Base-by-base conservation (phyloP, 2,797 vertebrate species). In the Gymnodraco acuticeps region DNA sequence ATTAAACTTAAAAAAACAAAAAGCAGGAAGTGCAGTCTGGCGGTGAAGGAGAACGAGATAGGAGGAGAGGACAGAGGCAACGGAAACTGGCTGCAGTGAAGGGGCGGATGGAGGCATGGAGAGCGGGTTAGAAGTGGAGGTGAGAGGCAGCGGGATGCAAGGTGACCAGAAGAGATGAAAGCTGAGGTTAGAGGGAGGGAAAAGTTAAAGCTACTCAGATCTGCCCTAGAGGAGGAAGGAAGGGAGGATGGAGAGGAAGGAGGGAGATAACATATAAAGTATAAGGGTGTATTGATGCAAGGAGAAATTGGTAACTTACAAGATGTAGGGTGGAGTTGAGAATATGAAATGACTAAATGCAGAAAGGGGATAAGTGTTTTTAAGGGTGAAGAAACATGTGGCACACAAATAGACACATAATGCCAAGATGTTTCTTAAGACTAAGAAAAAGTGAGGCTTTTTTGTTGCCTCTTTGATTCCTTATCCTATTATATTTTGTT, bases 61-160 rank as follows among this genome's bases (percentile, higher is more conserved):
- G 42, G 75, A 77, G 66, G 61, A 69, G 61, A 82, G 79, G 64
- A 80, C 33, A 19, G 70, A 48, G 56, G 61, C 63, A 81, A 53
- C 23, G 70, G 82, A 87, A 85, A 55, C 79, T 83, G 80, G 85
- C 70, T 54, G 62, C 71, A 56, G 77, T 64, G 55, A 73, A 80
- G 41, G 59, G 47, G 79, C 41, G 75, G 75, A 89, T 75, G 80
- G 74, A 83, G 64, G 70, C 80, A 27, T 62, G 72, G 76, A 53
- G 80, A 81, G 89, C 23, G 13, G 87, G 87, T 85, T 76, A 82
- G 83, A 87, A 85, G 87, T 80, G 64, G 86, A 89, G 83, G 87
- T 75, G 85, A 88, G 78, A 90, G 64, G 46, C 83, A 85, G 84
- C 84, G 41, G 84, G 88, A 84, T 47, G 64, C 19, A 42, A 86